Conservation (phyloP, 2,797 vertebrate genomes). For the Cercopithecus diana region DNA sequence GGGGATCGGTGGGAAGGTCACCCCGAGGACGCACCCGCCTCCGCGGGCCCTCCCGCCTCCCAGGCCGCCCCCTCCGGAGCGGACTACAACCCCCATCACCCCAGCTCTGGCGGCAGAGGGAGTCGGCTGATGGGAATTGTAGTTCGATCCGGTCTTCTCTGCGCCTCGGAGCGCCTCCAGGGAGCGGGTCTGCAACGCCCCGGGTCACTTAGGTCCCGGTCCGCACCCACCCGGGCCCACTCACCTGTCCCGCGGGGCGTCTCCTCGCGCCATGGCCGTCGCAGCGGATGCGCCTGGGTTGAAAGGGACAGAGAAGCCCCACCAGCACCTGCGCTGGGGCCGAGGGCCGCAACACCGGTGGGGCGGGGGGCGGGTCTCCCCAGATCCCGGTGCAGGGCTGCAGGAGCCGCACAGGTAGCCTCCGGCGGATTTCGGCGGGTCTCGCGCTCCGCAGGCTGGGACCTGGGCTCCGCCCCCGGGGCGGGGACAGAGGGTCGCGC, state of each 20-base stretch:
- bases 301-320: not conserved
- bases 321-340: not conserved
- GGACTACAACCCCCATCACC: conserved; percentile 48
- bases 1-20: conserved; percentile 65
- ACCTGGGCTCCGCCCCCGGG: conserved; percentile 57
- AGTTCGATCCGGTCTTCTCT: not conserved
- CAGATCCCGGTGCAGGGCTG: rapidly evolving
- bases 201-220: not conserved
- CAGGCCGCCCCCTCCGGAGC: not conserved
- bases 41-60: not conserved
- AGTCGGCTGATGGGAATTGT: conserved; percentile 68
- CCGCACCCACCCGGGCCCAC: not conserved
- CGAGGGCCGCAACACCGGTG: not conserved
- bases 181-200: not conserved
- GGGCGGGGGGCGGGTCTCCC: not conserved
- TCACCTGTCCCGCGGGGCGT: conserved; percentile 70
- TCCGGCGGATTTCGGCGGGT: rapidly evolving
- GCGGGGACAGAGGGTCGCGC: conserved; percentile 18
- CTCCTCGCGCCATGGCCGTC: conserved; percentile 64
- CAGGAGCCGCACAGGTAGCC: rapidly evolving
- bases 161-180: not conserved
- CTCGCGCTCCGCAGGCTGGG: not conserved
- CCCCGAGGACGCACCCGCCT: conserved; percentile 41
- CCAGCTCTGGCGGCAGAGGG: not conserved
- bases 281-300: not conserved